These are phyloP conservation scores for Byasa hedistus DNA, from an alignment of 2,888 invertebrate genomes.

Conservation along the genomic window DNA sequence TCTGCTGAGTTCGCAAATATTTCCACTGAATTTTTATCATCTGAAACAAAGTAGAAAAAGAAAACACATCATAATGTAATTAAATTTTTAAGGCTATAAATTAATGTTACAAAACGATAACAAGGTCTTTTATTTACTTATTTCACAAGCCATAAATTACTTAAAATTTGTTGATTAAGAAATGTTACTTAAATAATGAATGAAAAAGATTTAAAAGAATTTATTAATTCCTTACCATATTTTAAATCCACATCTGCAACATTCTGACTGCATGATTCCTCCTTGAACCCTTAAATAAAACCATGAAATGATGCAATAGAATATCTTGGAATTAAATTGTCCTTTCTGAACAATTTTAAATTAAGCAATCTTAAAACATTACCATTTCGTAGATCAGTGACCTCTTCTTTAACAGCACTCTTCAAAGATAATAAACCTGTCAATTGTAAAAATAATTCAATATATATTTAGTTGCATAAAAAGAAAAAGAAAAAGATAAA, in stretches of 20 bases:
- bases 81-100: too few species aligned
- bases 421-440: slow-evolving; percentile 10
- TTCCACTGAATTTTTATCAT: slow-evolving; percentile 13
- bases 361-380: slow-evolving; percentile 7
- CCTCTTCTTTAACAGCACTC: slow-evolving; percentile 21
- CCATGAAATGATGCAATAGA: slow-evolving; percentile 9
- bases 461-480: neutral
- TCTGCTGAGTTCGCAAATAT: slow-evolving; percentile 13
- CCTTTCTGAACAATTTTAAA: neutral
- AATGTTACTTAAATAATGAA: too few species aligned
- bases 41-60: slow-evolving; percentile 9
- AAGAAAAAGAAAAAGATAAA: neutral
- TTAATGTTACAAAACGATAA: neutral
- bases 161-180: too few species aligned
- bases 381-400: slow-evolving; percentile 21
- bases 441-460: slow-evolving; percentile 1
- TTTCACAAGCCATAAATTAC: too few species aligned
- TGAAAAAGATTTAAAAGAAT: too few species aligned
- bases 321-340: slow-evolving; percentile 18
- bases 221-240: neutral
- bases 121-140: neutral
- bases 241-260: neutral
- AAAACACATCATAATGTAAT: neutral
- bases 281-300: slow-evolving; percentile 22
- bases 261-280: slow-evolving; percentile 9